Percentiles rank a stretch among this genome's conserved stretches.
These are phyloP conservation scores for Drosophila melanica DNA, from an alignment of 1,140 invertebrate species.

Conservation along the genomic window DNA sequence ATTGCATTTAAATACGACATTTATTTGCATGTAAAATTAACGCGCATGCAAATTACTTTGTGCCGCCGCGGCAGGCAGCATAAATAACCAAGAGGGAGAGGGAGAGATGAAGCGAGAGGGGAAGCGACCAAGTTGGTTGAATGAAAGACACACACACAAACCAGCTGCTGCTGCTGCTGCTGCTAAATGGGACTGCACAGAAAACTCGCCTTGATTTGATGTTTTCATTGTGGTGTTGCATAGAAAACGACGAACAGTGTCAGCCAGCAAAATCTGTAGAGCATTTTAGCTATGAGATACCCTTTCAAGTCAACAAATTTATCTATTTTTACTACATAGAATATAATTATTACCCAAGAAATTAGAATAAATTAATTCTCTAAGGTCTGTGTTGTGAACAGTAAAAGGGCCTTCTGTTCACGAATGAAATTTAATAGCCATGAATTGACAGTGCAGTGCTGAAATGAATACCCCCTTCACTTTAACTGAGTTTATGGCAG, in stretches of 20 bases:
- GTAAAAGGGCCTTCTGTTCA: slow-evolving; percentile 17
- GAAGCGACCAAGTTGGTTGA: not conserved
- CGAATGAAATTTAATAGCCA: slow-evolving; percentile 70
- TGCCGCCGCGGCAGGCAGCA: slow-evolving; percentile 35
- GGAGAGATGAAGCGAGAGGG: not conserved
- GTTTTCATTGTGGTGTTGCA: slow-evolving; percentile 68
- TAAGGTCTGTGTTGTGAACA: slow-evolving; percentile 17
- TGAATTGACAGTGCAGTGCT: slow-evolving; percentile 58
- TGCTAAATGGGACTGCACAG: not conserved
- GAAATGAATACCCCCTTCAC: slow-evolving; percentile 38
- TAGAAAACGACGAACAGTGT: slow-evolving; percentile 44
- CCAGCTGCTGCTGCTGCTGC: slow-evolving; percentile 20
- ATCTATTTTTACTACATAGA: no score
- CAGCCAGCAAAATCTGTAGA: not conserved
- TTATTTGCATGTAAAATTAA: slow-evolving; percentile 84
- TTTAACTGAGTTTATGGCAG: slow-evolving; percentile 43
- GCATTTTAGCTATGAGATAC: not conserved
- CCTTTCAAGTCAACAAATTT: not conserved
- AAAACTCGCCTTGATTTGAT: slow-evolving; percentile 23
- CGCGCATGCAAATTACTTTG: slow-evolving; percentile 78
- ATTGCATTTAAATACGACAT: slow-evolving; percentile 84
- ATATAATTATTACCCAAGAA: no score
- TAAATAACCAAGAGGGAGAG: slow-evolving; percentile 23
- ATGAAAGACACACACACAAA: slow-evolving; percentile 24
- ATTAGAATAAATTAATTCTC: no score